phyloP scores from a whole-genome alignment of 35 echinoderm and acorn worm genomes.

The Eucidaris tribuloides region DNA sequence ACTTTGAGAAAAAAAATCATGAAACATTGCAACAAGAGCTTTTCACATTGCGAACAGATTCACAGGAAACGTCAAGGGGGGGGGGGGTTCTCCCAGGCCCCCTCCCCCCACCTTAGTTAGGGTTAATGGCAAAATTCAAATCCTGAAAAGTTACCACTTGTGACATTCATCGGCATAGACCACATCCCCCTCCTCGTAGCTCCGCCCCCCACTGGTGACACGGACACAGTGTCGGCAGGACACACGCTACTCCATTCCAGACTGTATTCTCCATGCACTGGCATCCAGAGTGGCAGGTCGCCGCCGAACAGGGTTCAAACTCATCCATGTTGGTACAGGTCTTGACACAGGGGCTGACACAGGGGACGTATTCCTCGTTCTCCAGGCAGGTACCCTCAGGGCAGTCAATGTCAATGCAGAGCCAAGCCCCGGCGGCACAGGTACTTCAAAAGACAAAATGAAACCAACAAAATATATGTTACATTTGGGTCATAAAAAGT shows the following conservation, averaged over 20 bases:
- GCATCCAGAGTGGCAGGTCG: slow-evolving; percentile 24
- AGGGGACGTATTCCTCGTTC: slow-evolving; percentile 42
- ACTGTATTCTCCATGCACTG: slow-evolving; percentile 27
- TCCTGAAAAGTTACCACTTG: slow-evolving; percentile 16
- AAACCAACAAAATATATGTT: not conserved
- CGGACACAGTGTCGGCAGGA: slow-evolving; percentile 35
- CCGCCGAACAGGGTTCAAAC: slow-evolving; percentile 17
- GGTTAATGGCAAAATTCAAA: too few relatives aligned
- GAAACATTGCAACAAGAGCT: too few relatives aligned
- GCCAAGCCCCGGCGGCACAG: slow-evolving; percentile 38
- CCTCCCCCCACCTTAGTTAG: too few relatives aligned
- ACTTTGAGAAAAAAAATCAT: too few relatives aligned
- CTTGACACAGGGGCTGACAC: slow-evolving; percentile 16
- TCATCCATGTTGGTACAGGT: slow-evolving; percentile 42
- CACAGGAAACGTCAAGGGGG: too few relatives aligned
- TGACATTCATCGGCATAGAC: not conserved
- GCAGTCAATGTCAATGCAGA: slow-evolving; percentile 32
- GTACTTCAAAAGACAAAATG: slow-evolving; percentile 22
- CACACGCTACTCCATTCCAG: not conserved
- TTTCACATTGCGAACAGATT: too few relatives aligned
- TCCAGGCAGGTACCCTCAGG: slow-evolving; percentile 10
- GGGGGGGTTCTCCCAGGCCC: too few relatives aligned
- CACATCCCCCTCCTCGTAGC: not conserved
- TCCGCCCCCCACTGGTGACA: slow-evolving; percentile 54
- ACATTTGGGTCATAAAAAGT: too few relatives aligned